Evolutionary conservation across 1,140 invertebrate genomes (phyloP), one percentile per base, ranked within the genome.

Genomic region (Cyphomyrmex costatus): DNA sequence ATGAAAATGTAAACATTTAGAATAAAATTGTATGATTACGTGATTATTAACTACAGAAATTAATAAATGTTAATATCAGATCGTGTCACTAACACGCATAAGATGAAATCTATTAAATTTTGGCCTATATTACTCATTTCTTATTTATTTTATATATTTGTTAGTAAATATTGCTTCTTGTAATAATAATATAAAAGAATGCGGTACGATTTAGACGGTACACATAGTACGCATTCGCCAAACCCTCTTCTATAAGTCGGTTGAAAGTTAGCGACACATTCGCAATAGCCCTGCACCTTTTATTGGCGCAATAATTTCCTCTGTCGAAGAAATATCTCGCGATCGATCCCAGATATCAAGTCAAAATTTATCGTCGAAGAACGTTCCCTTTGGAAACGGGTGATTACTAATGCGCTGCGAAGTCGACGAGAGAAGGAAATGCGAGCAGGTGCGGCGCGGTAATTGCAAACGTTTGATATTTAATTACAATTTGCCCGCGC

Each of bases 391-490:
- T 27, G 61, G 78, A 86, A 88, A 87, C 88, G 80, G 58, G 36
- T 42, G 49, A 82, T 46, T 49, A 49, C 78, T 71, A 82, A 60
- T 36, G 51, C 42, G 46, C 42, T 36, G 46, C 58, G 51, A 63
- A 68, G 68, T 58, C 68, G 73, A 51, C 21, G 42, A 66, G 76
- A 78, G 66, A 65, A 88, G 86, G 89, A 71, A 88, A 73, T 79
- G 78, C 30, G 51, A 78, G 91, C 92, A 93, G 94, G 92, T 93
- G 93, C 92, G 88, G 85, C 87, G 68, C 80, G 85, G 92, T 93
- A 94, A 94, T 94, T 94, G 93, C 93, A 76, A 92, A 88, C 90
- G 92, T 94, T 94, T 94, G 92, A 94, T 94, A 94, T 93, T 94
- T 94, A 94, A 94, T 94, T 94, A 93, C 88, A 92, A 93, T 93